Conservation (phyloP, 2,888 invertebrate species). For the Dryocosmus kuriphilus region DNA sequence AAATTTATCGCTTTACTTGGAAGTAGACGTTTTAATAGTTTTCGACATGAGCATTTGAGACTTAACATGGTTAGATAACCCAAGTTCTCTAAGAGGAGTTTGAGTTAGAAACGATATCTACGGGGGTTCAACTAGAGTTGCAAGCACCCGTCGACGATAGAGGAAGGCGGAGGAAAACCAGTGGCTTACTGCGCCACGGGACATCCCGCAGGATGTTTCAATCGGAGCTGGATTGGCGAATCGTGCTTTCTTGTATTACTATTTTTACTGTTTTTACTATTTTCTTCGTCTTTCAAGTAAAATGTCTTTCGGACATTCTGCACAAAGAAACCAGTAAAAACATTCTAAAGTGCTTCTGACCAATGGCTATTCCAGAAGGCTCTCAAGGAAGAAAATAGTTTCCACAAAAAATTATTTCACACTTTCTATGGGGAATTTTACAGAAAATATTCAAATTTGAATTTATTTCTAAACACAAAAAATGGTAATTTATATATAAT, state of each 20-base stretch:
- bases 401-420: background rate
- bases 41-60: constrained; percentile 58
- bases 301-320: background rate
- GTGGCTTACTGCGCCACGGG: constrained; percentile 39
- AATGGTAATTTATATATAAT: too few species aligned
- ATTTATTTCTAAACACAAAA: too few species aligned
- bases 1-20: constrained; percentile 45
- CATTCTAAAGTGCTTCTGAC: constrained; percentile 10
- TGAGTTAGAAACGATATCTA: constrained; percentile 11
- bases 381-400: background rate
- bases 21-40: constrained; percentile 65
- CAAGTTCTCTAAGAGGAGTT: constrained; percentile 46
- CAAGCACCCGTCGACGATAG: background rate
- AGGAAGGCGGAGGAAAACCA: constrained; percentile 14
- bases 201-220: constrained; percentile 38
- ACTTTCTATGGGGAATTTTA: background rate
- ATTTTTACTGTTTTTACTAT: constrained; percentile 11
- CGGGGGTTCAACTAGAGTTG: constrained; percentile 47
- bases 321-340: constrained; percentile 11
- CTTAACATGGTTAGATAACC: constrained; percentile 61
- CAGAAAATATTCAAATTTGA: too few species aligned
- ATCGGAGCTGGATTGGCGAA: constrained; percentile 35
- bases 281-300: background rate
- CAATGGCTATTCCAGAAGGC: constrained; percentile 1
- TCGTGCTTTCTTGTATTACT: constrained; percentile 24